Conservation (phyloP, 1,140 invertebrate species). For the Tribolium castaneum region DNA sequence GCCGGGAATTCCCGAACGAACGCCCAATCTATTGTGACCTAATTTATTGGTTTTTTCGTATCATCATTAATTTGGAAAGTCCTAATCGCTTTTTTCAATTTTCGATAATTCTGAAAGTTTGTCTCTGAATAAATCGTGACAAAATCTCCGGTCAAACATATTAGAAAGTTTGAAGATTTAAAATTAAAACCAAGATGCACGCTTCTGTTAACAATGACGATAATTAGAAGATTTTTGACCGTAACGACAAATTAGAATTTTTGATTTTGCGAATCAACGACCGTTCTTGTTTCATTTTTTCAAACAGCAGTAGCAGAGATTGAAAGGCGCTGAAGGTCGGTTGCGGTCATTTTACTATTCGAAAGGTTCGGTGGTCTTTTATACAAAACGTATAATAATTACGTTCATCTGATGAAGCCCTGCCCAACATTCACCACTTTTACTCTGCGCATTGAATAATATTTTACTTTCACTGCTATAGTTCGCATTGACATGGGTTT, state of each 20-base stretch:
- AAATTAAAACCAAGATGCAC: slow-evolving; percentile 4
- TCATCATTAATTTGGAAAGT: too few relatives aligned
- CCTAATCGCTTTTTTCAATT: too few relatives aligned
- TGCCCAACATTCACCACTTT: slow-evolving; percentile 41
- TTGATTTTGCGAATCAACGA: slow-evolving; percentile 6
- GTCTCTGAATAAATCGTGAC: not conserved
- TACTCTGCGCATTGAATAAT: slow-evolving; percentile 39
- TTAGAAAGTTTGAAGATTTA: slow-evolving; percentile 1
- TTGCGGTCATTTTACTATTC: slow-evolving; percentile 21
- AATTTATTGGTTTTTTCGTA: too few relatives aligned
- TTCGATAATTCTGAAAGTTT: too few relatives aligned
- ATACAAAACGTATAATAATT: slow-evolving; percentile 39
- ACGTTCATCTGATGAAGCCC: slow-evolving; percentile 37
- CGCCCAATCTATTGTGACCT: too few relatives aligned
- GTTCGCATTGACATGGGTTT: slow-evolving; percentile 12
- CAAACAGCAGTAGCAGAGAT: not conserved
- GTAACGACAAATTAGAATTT: slow-evolving; percentile 9
- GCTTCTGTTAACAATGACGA: not conserved
- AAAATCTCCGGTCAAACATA: not conserved
- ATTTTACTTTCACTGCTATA: slow-evolving; percentile 41
- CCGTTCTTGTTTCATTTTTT: slow-evolving; percentile 16
- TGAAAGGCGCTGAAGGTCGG: slow-evolving; percentile 31
- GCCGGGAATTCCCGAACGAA: too few relatives aligned
- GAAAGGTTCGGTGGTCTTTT: slow-evolving; percentile 24
- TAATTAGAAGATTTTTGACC: slow-evolving; percentile 29